phyloP scores from a whole-genome alignment of 1,140 invertebrate genomes.

The Yoshiicerus persimilis region DNA sequence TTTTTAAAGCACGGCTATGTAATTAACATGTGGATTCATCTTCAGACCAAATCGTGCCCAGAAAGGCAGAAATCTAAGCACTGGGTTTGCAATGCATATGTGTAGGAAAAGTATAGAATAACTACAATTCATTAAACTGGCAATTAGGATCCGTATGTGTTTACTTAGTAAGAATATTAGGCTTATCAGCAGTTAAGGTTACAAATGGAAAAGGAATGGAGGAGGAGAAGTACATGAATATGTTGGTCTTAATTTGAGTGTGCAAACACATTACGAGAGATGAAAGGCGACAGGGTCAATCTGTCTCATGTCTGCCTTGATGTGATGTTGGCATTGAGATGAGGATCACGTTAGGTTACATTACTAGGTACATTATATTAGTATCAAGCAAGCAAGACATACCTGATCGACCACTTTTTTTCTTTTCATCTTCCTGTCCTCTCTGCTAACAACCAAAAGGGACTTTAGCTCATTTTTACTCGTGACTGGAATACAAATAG shows the following conservation, averaged over 20 bases:
- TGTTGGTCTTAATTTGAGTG: constrained; percentile 18
- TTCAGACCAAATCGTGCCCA: too few relatives aligned
- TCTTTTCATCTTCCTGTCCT: constrained; percentile 23
- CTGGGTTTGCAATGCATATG: too few relatives aligned
- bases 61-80: too few relatives aligned
- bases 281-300: constrained; percentile 25
- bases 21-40: too few relatives aligned
- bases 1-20: too few relatives aligned
- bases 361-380: background rate
- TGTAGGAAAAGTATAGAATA: too few relatives aligned
- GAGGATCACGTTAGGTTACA: constrained; percentile 10
- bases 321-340: constrained; percentile 24
- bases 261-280: constrained; percentile 25
- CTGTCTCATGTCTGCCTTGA: background rate
- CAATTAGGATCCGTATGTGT: background rate
- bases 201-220: background rate
- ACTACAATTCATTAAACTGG: too few relatives aligned
- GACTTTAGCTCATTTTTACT: constrained; percentile 28
- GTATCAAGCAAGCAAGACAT: background rate
- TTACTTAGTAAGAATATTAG: too few relatives aligned
- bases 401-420: constrained; percentile 24
- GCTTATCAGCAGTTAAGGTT: background rate
- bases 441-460: background rate
- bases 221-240: background rate
- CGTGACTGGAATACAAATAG: constrained; percentile 44